phyloP scores from a whole-genome alignment of 1,140 invertebrate genomes.

The Microplitis demolitor region DNA sequence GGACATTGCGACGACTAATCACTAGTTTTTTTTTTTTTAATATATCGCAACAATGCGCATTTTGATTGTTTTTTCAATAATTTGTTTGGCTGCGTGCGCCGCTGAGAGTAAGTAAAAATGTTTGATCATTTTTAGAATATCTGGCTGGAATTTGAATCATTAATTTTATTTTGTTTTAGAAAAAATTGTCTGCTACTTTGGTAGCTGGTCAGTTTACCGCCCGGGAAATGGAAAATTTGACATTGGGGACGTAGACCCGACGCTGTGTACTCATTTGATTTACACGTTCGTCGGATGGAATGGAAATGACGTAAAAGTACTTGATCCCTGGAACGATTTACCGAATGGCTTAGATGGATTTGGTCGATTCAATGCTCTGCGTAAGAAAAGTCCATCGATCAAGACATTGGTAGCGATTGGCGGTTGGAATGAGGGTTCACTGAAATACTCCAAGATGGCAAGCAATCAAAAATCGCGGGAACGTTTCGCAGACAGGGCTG shows the following conservation, averaged over 20 bases:
- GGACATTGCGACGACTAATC: too few relatives aligned
- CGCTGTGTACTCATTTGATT: constrained; percentile 73
- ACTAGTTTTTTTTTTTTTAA: too few relatives aligned
- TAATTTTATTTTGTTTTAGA: constrained; percentile 46
- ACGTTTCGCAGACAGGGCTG: constrained; percentile 66
- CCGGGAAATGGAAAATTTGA: constrained; percentile 68
- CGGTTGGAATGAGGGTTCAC: constrained; percentile 74
- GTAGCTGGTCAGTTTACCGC: constrained; percentile 76
- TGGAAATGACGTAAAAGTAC: constrained; percentile 46
- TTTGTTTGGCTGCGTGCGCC: too few relatives aligned
- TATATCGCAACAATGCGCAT: too few relatives aligned
- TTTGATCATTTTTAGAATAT: too few relatives aligned
- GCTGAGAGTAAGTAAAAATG: too few relatives aligned
- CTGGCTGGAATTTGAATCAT: too few relatives aligned
- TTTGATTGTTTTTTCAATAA: too few relatives aligned
- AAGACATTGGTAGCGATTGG: constrained; percentile 75
- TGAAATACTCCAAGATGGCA: constrained; percentile 68
- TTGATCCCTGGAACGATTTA: constrained; percentile 70
- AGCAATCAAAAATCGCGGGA: constrained; percentile 58
- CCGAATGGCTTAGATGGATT: constrained; percentile 55
- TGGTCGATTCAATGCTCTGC: constrained; percentile 62
- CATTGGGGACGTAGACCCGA: constrained; percentile 70
- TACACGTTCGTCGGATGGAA: constrained; percentile 71
- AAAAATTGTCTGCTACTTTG: constrained; percentile 72
- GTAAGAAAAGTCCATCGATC: constrained; percentile 64